Base-by-base conservation (phyloP, 2,797 vertebrate species). In the Danio jaintianensis region DNA sequence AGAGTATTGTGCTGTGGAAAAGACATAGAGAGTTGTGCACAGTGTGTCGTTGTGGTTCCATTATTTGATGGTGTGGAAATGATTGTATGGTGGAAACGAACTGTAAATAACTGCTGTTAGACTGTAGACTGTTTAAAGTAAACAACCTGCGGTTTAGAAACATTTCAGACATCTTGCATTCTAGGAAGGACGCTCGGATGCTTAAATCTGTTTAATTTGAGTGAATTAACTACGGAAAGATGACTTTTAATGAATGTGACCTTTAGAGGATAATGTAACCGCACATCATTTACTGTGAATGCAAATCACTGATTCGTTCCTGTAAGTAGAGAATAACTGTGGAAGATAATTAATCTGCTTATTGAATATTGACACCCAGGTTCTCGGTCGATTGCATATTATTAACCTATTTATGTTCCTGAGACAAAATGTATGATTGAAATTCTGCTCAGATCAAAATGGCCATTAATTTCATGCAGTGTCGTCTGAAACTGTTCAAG, bases 41-140 rank as follows among this genome's bases (percentile, higher is more conserved):
- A 18, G 11, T 11, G 20, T 67, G 53, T 50, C 9, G 43, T 40
- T 40, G 50, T 67, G 38, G 56, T 69, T 61, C 45, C 70, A 63
- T 79, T 79, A 79, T 78, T 55, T 78, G 75, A 78, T n/a, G 62
- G 36, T 43, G 61, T 22, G 47, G 59, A 83, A 62, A 69, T 63
- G 10, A 40, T 71, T 61, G 36, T 22, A 69, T 53, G 72, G 50
- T 78, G 67, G 56, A 73, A 71, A 53, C 75, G 70, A 68, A 58
- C 53, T 42, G 64, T 75, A 61, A 71, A 69, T 81, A 72, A 81
- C 63, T 74, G 77, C 56, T 62, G 40, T 50, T 62, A 36, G 29
- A 48, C 20, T 18, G 22, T 13, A 68, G 64, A 59, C 53, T 68
- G 63, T 77, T 68, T 68, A 68, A 56, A 68, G 22, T 38, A 78